Conservation (phyloP, 2,888 invertebrate species). For the Synanthedon tipuliformis region DNA sequence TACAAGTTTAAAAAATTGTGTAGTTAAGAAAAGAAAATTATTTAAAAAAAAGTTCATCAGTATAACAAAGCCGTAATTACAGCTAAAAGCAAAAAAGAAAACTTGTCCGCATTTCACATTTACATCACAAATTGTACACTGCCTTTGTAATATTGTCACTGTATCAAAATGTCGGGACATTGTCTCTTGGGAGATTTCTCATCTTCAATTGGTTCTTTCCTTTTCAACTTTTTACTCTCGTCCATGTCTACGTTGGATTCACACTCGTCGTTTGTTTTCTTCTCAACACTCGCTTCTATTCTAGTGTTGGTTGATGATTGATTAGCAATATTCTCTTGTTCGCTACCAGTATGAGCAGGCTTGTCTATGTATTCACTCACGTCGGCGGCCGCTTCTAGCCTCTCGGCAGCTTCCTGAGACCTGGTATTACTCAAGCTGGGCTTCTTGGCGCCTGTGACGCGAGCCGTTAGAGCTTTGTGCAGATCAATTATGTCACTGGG, state of each 20-base stretch:
- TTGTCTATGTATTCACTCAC: conserved; percentile 35
- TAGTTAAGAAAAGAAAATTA: too few species aligned
- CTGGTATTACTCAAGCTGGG: conserved; percentile 19
- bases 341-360: conserved; percentile 2
- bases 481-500: conserved; percentile 49
- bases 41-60: too few species aligned
- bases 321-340: neutral
- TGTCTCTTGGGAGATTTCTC: conserved; percentile 57
- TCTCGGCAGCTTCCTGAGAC: conserved; percentile 43
- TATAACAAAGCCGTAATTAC: too few species aligned
- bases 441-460: conserved; percentile 37
- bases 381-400: conserved; percentile 39
- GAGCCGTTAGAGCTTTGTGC: conserved; percentile 37
- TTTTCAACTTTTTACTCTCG: conserved; percentile 36
- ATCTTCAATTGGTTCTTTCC: conserved; percentile 45
- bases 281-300: conserved; percentile 8
- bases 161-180: conserved; percentile 46
- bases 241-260: conserved; percentile 27
- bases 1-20: too few species aligned
- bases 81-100: neutral
- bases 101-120: neutral
- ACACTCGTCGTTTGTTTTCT: conserved; percentile 32
- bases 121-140: neutral
- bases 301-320: neutral
- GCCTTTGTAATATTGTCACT: conserved; percentile 26